Percentiles rank a stretch among this genome's conserved stretches.
Evolutionary conservation across 2,797 vertebrate species (phyloP).

Genomic region (Amblyopsis hoosieri): DNA sequence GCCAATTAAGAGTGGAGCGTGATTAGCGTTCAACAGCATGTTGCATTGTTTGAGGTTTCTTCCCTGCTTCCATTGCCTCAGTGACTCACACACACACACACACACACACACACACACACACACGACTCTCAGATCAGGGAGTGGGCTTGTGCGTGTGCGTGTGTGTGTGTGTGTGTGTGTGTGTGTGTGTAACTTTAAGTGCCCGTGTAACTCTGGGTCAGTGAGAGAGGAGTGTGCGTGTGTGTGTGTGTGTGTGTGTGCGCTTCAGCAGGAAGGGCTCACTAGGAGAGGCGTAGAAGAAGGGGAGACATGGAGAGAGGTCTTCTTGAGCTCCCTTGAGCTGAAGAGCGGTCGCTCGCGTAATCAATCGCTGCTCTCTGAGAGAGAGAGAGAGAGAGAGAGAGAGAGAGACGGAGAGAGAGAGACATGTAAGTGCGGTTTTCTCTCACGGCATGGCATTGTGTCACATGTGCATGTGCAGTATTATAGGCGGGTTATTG

Average conservation of each 20-base stretch:
- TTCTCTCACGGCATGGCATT: slow-evolving; percentile 59
- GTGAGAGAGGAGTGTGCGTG: slow-evolving; percentile 41
- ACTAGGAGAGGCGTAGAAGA: slow-evolving; percentile 54
- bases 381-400: slow-evolving; percentile 12
- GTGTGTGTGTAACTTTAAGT: slow-evolving; percentile 71
- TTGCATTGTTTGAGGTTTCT: slow-evolving; percentile 27
- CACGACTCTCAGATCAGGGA: slow-evolving; percentile 43
- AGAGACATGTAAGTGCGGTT: slow-evolving; percentile 72
- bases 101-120: slow-evolving; percentile 39
- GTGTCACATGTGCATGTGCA: slow-evolving; percentile 26
- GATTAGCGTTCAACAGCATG: slow-evolving; percentile 35
- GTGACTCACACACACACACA: slow-evolving; percentile 43
- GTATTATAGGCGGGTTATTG: neutral
- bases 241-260: slow-evolving; percentile 48
- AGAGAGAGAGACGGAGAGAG: too few relatives aligned
- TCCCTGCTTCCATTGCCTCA: slow-evolving; percentile 17
- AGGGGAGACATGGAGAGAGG: slow-evolving; percentile 59
- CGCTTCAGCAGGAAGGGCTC: slow-evolving; percentile 49
- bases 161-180: neutral
- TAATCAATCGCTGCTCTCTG: slow-evolving; percentile 67
- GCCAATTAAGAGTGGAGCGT: slow-evolving; percentile 34
- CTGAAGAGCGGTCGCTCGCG: slow-evolving; percentile 71
- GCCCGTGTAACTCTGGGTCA: slow-evolving; percentile 66
- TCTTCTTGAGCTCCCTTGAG: slow-evolving; percentile 50
- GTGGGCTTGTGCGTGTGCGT: slow-evolving; percentile 5